phyloP scores from a whole-genome alignment of 2,797 vertebrate species.

The Sphenodon punctatus region DNA sequence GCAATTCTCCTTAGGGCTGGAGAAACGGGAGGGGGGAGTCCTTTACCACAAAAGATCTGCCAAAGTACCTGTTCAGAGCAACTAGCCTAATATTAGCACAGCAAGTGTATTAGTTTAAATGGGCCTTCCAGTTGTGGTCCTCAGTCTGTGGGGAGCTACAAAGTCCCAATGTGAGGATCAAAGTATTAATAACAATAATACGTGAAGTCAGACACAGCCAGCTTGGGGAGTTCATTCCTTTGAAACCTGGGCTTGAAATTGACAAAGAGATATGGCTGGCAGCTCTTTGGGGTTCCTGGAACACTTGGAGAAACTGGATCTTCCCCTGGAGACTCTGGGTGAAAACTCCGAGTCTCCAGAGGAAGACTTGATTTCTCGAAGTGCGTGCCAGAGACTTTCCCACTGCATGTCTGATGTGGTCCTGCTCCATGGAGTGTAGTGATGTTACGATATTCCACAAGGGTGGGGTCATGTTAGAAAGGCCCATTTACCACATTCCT shows the following conservation, averaged over 20 bases:
- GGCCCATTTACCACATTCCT: too few relatives aligned
- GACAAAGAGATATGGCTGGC: too few relatives aligned
- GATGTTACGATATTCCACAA: too few relatives aligned
- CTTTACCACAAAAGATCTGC: background rate
- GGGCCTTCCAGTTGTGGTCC: background rate
- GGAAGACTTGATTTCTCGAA: too few relatives aligned
- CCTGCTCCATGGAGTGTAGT: too few relatives aligned
- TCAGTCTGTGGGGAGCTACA: background rate
- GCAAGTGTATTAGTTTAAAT: background rate
- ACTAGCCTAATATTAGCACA: background rate
- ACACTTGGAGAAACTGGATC: too few relatives aligned
- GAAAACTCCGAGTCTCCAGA: too few relatives aligned
- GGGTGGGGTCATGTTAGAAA: too few relatives aligned
- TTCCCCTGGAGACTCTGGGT: too few relatives aligned
- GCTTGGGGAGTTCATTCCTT: background rate
- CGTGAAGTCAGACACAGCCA: background rate
- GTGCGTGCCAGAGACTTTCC: too few relatives aligned
- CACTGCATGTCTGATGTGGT: too few relatives aligned
- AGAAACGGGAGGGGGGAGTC: background rate
- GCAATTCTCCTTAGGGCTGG: conserved; percentile 16
- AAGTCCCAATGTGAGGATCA: background rate
- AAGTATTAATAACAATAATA: background rate
- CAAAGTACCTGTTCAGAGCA: background rate
- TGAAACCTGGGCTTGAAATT: background rate
- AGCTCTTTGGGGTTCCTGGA: too few relatives aligned